Base-by-base conservation (phyloP, 2,797 vertebrate genomes). In the Artibeus jamaicensis region DNA sequence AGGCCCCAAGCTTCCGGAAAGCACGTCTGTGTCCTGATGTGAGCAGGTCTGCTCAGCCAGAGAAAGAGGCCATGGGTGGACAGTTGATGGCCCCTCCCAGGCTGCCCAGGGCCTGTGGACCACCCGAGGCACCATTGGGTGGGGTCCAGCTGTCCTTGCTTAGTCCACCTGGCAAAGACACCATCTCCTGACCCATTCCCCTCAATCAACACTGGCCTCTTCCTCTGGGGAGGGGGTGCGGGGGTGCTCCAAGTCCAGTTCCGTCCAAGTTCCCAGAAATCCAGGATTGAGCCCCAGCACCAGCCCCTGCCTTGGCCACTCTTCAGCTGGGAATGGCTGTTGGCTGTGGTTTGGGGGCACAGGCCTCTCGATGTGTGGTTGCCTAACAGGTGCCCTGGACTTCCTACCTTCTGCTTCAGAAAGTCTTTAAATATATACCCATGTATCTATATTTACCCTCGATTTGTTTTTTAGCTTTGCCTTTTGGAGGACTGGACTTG, bases 161-260 rank as follows among this genome's bases (percentile, higher is more conserved):
- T 29, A 57, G 74, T 16, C 5, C 12, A 7, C 71, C 42, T 18
- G 0, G 16, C 12, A 2, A 55, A 77, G 67, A 50, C 34, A 48
- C 48, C 2, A 8, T 48, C 50, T 57, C 50, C 0, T 0, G 53
- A 22, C 0, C 0, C 10, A 1, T 8, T 34, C 42, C 32, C n/a
- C 32, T 91, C 78, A 65, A 9, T 91, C 78, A 78, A 9, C 22
- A 14, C 22, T 4, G 59, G 55, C 32, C 86, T 71, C 74, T 62
- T 67, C 39, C 22, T 22, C 39, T n/a, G 57, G 29, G 57, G 29
- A 44, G 9, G 2, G 6, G 16, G 16, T 32, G 26, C 9, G 4
- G n/a, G 34, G 24, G 77, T 24, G 3, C 74, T 70, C 62, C 26
- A 6, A 37, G 59, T 18, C 37, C 48, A n/a, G 86, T n/a, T 32